Evolutionary conservation across 2,797 vertebrate species (phyloP), one percentile per base, ranked within the genome.

Genomic region (Tympanoctomys barrerae): DNA sequence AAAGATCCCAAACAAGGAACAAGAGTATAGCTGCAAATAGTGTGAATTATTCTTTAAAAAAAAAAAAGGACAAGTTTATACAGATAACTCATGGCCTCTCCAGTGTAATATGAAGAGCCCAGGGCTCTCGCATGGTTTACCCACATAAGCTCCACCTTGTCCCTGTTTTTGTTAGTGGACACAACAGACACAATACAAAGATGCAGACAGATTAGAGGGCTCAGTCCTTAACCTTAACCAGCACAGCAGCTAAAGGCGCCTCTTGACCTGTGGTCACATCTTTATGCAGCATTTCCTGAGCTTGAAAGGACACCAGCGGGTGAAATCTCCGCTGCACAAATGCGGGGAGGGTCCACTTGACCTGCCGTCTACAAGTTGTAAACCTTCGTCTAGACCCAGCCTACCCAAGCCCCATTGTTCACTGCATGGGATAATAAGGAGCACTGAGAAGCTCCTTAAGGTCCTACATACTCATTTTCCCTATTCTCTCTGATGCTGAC

Each of bases 381-480:
- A 42, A 49, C 42, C 24, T 52, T 21, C n/a, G 10, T 4, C n/a
- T 64, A 5, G 28, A 57, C 36, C 13, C 59, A 54, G 36, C 70
- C 24, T 22, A 1, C 22, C 22, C 59, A 59, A 14, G 36, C 57
- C 24, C 12, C 6, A 16, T 62, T 57, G 7, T 49, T 77, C 73
- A 7, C 57, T 42, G 33, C 10, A 16, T 57, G 10, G 49, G 49
- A 57, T 75, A 26, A 46, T 42, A 75, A 75, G 71, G 39, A 75
- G 24, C 39, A 54, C 31, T 54, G 46, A 31, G 16, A 8, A 33
- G 28, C 78, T 66, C 49, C 46, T 61, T 1, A 31, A 8, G 54
- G 5, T 22, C 62, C 49, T 7, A 0, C 5, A 59, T n/a, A 7
- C 64, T n/a, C 19, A 5, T 31, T 64, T 52, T 33, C n/a, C 71